Base-by-base conservation (phyloP, 2,888 invertebrate species). In the Philereme transversata region DNA sequence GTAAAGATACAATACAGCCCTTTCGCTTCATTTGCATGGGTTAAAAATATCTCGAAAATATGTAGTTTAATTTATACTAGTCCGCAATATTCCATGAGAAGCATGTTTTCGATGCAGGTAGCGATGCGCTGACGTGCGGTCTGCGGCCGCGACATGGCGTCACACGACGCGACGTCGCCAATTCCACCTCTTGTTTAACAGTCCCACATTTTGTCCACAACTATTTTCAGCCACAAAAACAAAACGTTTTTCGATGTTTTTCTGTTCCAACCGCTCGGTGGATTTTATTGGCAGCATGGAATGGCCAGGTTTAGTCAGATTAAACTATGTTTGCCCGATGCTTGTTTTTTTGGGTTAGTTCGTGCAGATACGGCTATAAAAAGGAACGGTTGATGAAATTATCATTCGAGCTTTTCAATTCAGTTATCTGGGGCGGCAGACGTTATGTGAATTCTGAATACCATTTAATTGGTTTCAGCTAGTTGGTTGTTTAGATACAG, bases 161-260 rank as follows among this genome's bases (percentile, higher is more conserved):
- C 53, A 60, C 62, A 60, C 67, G 68, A 67, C 65, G 64, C 59
- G 62, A 64, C 62, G 73, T 75, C 75, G 57, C 68, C 40, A 43
- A 40, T 45, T 71, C 70, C 54, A 50, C 49, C 57, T 57, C 57
- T 33, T 11, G 50, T 51, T 38, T 53, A 49, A 49, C 49, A 61
- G 5, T 5, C 71, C 78, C 76, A 75, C 58, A 75, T 76, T 74
- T 75, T 73, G 69, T 67, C 57, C 49, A 51, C 63, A 60, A 66
- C 60, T 53, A 61, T 68, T 68, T 64, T 65, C 49, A 60, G 64
- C 54, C 55, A 46, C 57, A 54, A 64, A 64, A 68, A 61, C 59
- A 67, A 67, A 56, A 56, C 35, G 48, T 36, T 57, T 51, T 54
- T 51, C 46, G 41, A 22, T 57, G 60, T 65, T 63, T 63, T 62